Evolutionary conservation across 23 tunicate genomes (phyloP).

Genomic region (Clavelina lepadiformis): DNA sequence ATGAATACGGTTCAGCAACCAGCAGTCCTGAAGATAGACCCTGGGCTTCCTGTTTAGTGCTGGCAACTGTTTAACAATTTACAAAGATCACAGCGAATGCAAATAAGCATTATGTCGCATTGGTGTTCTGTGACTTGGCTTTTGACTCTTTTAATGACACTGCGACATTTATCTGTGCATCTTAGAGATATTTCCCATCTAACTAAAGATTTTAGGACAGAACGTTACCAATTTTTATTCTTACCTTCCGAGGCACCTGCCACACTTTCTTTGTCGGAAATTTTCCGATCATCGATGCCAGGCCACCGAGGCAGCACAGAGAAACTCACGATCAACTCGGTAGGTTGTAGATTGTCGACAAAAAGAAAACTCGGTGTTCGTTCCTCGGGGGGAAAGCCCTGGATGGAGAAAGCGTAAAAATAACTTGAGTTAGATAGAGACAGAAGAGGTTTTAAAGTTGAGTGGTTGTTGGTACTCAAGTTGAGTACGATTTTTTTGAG

Average conservation of each 20-base stretch:
- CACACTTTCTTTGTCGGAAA: slow-evolving; percentile 60
- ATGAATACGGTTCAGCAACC: slow-evolving; percentile 80
- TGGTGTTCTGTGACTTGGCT: not conserved
- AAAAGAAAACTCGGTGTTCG: slow-evolving; percentile 63
- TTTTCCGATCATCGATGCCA: slow-evolving; percentile 66
- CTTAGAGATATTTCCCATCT: not conserved
- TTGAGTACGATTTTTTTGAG: too few relatives aligned
- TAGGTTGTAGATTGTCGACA: slow-evolving; percentile 53
- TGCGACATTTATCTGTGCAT: too few relatives aligned
- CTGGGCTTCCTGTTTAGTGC: slow-evolving; percentile 13
- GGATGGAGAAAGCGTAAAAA: too few relatives aligned
- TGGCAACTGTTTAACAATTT: slow-evolving; percentile 20
- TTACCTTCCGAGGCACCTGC: slow-evolving; percentile 77
- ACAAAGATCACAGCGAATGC: not conserved
- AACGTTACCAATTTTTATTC: not conserved
- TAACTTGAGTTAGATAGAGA: too few relatives aligned
- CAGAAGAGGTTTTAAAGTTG: too few relatives aligned
- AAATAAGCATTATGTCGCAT: not conserved
- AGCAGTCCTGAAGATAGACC: slow-evolving; percentile 38
- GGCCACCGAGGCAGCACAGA: slow-evolving; percentile 83
- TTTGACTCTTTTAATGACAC: not conserved
- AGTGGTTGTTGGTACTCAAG: too few relatives aligned
- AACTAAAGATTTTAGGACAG: not conserved
- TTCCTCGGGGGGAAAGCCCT: slow-evolving; percentile 54
- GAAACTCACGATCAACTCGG: slow-evolving; percentile 53